Evolutionary conservation across 2,797 vertebrate genomes (phyloP).

Genomic region (Macropodus opercularis): DNA sequence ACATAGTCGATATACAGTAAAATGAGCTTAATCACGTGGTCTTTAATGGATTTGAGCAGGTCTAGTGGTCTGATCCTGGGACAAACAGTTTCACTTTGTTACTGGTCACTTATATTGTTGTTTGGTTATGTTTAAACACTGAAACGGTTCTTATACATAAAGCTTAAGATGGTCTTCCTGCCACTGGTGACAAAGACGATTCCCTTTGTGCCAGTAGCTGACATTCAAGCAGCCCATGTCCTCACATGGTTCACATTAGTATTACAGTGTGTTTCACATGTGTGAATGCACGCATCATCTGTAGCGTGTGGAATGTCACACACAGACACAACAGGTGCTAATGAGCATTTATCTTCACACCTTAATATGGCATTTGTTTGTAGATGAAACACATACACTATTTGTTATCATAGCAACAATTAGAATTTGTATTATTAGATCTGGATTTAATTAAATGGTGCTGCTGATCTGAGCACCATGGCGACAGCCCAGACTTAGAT

Average conservation of each 20-base stretch:
- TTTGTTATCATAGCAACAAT: not conserved
- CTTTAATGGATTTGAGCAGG: too few species aligned
- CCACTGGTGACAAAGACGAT: too few species aligned
- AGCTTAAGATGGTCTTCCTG: too few species aligned
- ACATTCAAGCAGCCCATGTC: not conserved
- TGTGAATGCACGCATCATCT: slow-evolving; percentile 38
- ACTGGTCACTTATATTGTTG: too few species aligned
- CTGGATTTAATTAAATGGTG: not conserved
- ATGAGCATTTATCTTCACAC: slow-evolving; percentile 36
- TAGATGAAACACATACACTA: not conserved
- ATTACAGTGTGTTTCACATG: not conserved
- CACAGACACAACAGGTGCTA: slow-evolving; percentile 21
- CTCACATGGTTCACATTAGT: not conserved
- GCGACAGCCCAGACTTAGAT: not conserved
- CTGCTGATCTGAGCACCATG: not conserved
- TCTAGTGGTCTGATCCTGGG: too few species aligned
- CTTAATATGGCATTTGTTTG: slow-evolving; percentile 32
- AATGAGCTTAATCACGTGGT: too few species aligned
- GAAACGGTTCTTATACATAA: too few species aligned
- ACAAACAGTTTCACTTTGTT: too few species aligned
- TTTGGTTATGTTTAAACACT: too few species aligned
- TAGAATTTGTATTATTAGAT: not conserved
- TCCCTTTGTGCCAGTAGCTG: too few species aligned
- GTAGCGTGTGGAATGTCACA: slow-evolving; percentile 69
- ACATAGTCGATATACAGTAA: too few species aligned